These are phyloP conservation scores for Cyanoramphus novaezelandiae DNA, from an alignment of 2,113 vertebrate genomes.

Conservation along the genomic window DNA sequence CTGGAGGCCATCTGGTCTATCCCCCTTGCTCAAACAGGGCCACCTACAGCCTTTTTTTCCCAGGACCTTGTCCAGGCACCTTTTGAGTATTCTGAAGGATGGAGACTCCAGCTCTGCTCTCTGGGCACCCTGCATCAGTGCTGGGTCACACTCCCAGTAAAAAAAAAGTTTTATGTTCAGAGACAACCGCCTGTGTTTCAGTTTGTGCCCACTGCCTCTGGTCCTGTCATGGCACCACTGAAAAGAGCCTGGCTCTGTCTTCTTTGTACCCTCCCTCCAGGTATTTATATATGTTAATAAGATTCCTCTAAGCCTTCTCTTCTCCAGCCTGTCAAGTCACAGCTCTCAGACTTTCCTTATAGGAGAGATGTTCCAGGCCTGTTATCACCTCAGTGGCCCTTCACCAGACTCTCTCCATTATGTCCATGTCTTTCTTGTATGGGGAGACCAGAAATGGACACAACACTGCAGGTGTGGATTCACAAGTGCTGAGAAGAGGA, in stretches of 20 bases:
- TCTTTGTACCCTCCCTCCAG: background rate
- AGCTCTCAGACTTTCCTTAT: background rate
- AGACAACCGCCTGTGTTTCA: background rate
- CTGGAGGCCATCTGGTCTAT: background rate
- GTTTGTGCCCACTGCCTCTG: background rate
- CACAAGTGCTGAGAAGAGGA: background rate
- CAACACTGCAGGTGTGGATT: background rate
- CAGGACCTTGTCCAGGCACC: background rate
- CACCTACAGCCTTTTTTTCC: rapidly evolving
- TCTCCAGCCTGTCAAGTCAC: background rate
- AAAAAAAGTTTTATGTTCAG: background rate
- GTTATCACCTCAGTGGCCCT: background rate
- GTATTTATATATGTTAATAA: background rate
- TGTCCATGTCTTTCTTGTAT: background rate
- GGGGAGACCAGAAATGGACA: background rate
- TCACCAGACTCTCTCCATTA: background rate
- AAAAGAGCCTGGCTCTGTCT: background rate
- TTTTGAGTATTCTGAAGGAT: background rate
- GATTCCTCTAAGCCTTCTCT: background rate
- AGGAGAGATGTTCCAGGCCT: background rate
- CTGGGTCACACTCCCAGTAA: background rate
- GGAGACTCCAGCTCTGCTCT: background rate
- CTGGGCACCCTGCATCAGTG: background rate
- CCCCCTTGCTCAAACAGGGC: background rate
- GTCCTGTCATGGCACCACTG: background rate